Evolutionary conservation across 2,797 vertebrate species (phyloP).

Genomic region (Otolemur crassicaudatus): DNA sequence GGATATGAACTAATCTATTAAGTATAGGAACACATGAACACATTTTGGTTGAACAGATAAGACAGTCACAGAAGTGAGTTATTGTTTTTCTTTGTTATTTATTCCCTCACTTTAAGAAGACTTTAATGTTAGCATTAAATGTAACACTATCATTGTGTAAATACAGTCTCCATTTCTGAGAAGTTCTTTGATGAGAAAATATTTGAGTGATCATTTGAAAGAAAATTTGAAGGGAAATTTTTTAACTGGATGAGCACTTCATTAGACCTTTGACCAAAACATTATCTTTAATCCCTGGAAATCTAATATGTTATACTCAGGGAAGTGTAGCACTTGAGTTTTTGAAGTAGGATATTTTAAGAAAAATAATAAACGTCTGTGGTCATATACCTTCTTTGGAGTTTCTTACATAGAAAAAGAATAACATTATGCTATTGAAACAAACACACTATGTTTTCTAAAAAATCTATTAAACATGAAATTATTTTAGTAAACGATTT

Average conservation of each 20-base stretch:
- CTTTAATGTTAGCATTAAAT: conserved; percentile 14
- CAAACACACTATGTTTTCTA: conserved; percentile 8
- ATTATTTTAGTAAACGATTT: conserved; percentile 33
- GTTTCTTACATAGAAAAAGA: conserved; percentile 47
- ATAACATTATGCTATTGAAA: conserved; percentile 31
- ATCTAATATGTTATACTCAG: neutral
- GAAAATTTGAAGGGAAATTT: neutral
- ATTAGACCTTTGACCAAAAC: conserved; percentile 22
- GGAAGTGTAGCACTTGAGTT: conserved; percentile 29
- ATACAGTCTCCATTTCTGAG: conserved; percentile 32
- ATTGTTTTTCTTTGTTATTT: neutral
- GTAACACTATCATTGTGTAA: neutral
- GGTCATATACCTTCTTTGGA: neutral
- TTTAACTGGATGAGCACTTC: conserved; percentile 10
- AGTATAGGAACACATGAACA: neutral
- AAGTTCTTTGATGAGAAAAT: conserved; percentile 35
- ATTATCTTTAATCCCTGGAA: conserved; percentile 49
- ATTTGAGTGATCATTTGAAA: conserved; percentile 31
- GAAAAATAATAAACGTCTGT: neutral
- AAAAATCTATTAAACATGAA: conserved; percentile 44
- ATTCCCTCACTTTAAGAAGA: conserved; percentile 18
- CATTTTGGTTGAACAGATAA: neutral
- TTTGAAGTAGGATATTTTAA: conserved; percentile 47
- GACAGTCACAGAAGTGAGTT: neutral
- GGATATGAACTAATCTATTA: neutral